Evolutionary conservation across 2,797 vertebrate genomes (phyloP), one percentile per base, ranked within the genome.

Genomic region (Valencia hispanica): DNA sequence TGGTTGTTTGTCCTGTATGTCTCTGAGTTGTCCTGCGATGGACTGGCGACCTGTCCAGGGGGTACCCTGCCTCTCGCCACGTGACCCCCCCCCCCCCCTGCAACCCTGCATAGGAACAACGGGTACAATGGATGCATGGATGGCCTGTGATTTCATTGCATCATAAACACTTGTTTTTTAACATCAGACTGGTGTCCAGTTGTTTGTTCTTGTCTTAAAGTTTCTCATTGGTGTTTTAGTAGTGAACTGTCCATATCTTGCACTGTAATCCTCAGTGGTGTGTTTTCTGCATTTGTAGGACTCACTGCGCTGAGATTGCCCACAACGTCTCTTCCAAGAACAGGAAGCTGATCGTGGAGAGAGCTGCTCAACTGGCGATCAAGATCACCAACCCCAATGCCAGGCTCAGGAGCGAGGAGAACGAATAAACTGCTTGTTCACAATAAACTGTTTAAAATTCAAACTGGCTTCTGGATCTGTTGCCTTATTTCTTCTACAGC

Each of bases 311-410:
- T 12, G 98, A 99, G 92, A 99, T 99, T 0, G 98, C 98, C 85
- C 98, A 99, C 95, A 99, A 99, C 0, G 97, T 99, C 57, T 99
- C 98, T 68, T 99, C 98, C 0, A 99, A 99, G 95, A 99, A 99
- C 95, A 96, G 98, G 87, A 99, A 99, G 91, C 48, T 97, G 72
- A 99, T 99, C 0, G 98, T 99, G 87, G 98, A 99, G 92, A 94
- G 98, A 84, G 98, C 98, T 0, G 97, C 98, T 41, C 98, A 99
- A 93, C 94, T 99, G 43, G 98, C 98, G 84, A 97, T 99, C 94
- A 98, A 99, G 93, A 93, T 99, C 93, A 99, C 98, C 81, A 99
- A 99, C 78, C 97, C 98, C 93, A 99, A 99, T 0, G 98, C 98
- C 94, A 95, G 98, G 83, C 96, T 99, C 92, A 98, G 98, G 94